These are phyloP conservation scores for Phyto melanocephala DNA, from an alignment of 2,888 invertebrate species.

Conservation along the genomic window DNA sequence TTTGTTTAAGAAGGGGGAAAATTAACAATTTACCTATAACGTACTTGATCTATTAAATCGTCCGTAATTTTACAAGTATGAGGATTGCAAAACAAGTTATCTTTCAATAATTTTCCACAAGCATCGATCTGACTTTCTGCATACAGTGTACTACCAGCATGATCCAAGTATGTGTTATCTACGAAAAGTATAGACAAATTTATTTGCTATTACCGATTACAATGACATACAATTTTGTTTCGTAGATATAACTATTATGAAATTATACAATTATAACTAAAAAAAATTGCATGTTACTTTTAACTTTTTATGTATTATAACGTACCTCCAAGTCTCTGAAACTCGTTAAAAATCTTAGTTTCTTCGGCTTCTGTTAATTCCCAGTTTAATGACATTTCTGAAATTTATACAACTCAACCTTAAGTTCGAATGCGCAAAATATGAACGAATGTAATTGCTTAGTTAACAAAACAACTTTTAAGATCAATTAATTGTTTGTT, in stretches of 20 bases:
- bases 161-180: conserved; percentile 91
- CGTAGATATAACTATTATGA: no score
- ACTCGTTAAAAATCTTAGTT: conserved; percentile 79
- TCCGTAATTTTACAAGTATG: conserved; percentile 91
- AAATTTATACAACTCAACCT: not conserved
- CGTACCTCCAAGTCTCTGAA: conserved; percentile 79
- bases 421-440: not conserved
- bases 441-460: not conserved
- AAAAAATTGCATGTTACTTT: no score
- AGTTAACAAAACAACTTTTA: not conserved
- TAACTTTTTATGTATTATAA: not conserved
- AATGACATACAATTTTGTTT: conserved; percentile 23
- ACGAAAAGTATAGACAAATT: conserved; percentile 7
- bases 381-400: conserved; percentile 34
- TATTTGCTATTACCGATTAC: conserved; percentile 7
- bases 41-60: conserved; percentile 90
- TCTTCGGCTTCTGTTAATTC: conserved; percentile 79
- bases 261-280: not conserved
- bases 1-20: not conserved
- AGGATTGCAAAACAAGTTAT: conserved; percentile 93
- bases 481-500: not conserved
- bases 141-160: conserved; percentile 92
- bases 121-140: conserved; percentile 86
- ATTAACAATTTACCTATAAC: conserved; percentile 82
- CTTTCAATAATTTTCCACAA: conserved; percentile 83